A percentile compares a stretch with the other conserved stretches of the same genome.
phyloP scores from a whole-genome alignment of 1,140 invertebrate genomes.

The Euwallacea similis region DNA sequence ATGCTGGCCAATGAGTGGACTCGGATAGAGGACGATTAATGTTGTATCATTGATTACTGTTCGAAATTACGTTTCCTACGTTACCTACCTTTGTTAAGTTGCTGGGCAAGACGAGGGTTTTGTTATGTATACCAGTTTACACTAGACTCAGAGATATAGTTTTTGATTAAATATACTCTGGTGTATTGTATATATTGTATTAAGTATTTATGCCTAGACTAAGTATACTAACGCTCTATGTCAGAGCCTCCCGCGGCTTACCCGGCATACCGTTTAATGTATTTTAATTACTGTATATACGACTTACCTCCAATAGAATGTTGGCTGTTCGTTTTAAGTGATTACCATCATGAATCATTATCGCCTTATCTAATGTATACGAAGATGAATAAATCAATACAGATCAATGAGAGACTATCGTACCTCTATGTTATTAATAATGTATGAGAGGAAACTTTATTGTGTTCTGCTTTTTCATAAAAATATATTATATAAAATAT shows the following conservation, averaged over 20 bases:
- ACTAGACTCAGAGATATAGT: constrained; percentile 45
- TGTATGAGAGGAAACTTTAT: constrained; percentile 55
- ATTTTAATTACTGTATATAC: constrained; percentile 49
- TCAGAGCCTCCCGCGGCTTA: constrained; percentile 26
- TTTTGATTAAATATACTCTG: constrained; percentile 48
- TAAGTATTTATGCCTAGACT: constrained; percentile 47
- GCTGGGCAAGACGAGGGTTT: constrained; percentile 35
- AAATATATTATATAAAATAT: constrained; percentile 52
- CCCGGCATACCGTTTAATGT: constrained; percentile 33
- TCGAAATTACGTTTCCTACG: constrained; percentile 45
- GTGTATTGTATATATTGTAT: constrained; percentile 48
- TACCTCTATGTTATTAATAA: constrained; percentile 54
- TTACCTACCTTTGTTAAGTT: constrained; percentile 47
- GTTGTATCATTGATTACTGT: constrained; percentile 28
- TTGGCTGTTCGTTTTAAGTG: constrained; percentile 57
- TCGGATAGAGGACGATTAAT: constrained; percentile 20
- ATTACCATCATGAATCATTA: constrained; percentile 56
- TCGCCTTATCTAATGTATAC: constrained; percentile 57
- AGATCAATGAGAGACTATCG: constrained; percentile 54
- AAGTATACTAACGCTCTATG: constrained; percentile 43
- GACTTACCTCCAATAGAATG: constrained; percentile 52
- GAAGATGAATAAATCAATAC: constrained; percentile 54
- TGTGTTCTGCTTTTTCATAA: constrained; percentile 56
- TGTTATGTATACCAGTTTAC: constrained; percentile 47
- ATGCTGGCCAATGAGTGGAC: constrained; percentile 27